Base-by-base conservation (phyloP, 64 coral and sea anemone species). In the Acropora tenuis region DNA sequence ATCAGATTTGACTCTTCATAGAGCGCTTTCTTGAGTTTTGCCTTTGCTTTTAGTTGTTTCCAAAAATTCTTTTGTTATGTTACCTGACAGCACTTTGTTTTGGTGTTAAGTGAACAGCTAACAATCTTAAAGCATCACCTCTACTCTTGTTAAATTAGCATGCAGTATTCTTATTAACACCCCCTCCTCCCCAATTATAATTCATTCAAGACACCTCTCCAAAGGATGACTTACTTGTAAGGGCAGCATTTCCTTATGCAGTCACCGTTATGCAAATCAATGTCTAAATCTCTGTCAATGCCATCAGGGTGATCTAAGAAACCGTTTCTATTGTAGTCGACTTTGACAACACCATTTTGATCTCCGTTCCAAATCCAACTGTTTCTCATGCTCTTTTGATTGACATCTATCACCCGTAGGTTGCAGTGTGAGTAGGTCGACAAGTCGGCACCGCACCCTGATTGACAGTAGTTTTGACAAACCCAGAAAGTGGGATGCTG, bases 391-490 rank as follows among this genome's bases (percentile, higher is more conserved):
- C 50, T 47, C 47, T 83, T 87, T 20, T 78, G 67, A 84, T 89
- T 89, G 48, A 81, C 53, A 55, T 88, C 86, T 41, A 48, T 82
- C 80, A 47, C 20, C 43, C 18, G 17, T 46, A 41, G 69, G 55
- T 87, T 78, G 80, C 92, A 93, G 47, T 93, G 86, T 15, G 92
- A 93, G 78, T 93, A 89, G 61, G 58, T 79, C 50, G 50, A 52
- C 9, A 92, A 71, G 73, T 92, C 83, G 3, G 44, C 45, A 40
- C 91, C 91, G 41, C 91, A 87, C 2, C 91, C 91, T 45, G 82
- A 79, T 41, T 87, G 87, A 59, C 91, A 92, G n/a, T 76, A 41
- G 12, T 87, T 60, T 58, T 20, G 12, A 71, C 91, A 92, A 5
- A 87, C 61, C 90, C 90, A 92, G 57, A 92, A 92, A 30, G 53